Conservation (phyloP, 1,140 invertebrate species). For the Triops cancriformis region DNA sequence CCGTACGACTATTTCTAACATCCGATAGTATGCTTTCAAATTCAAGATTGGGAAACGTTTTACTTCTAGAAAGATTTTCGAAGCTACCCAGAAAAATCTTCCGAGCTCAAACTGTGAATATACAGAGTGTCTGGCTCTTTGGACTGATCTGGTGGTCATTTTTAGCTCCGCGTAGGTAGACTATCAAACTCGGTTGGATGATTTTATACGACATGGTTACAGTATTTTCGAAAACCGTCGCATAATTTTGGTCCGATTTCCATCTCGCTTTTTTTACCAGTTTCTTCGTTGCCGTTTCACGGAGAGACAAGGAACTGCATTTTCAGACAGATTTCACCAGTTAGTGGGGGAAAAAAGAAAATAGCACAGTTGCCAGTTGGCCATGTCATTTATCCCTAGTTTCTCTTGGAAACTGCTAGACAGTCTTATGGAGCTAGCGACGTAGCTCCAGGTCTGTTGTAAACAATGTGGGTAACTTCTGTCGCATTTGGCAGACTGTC, state of each 20-base stretch:
- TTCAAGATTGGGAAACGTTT: too few species aligned
- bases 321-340: neutral
- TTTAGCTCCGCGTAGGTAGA: neutral
- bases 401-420: neutral
- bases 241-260: neutral
- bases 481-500: neutral
- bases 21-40: too few species aligned
- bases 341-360: neutral
- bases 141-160: neutral
- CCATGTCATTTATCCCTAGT: neutral
- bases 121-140: neutral
- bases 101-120: too few species aligned
- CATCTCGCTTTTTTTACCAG: neutral
- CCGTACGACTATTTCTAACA: too few species aligned
- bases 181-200: neutral
- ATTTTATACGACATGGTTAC: neutral
- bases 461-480: neutral
- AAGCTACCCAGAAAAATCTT: too few species aligned
- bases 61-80: too few species aligned
- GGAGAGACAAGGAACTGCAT: neutral
- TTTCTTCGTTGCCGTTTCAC: neutral
- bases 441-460: neutral
- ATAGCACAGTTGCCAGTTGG: neutral
- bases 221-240: neutral
- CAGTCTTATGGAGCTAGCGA: neutral